Percentiles rank a stretch among this genome's conserved stretches.
Evolutionary conservation across 1,140 invertebrate genomes (phyloP).

Genomic region (Lordiphosa stackelbergi): DNA sequence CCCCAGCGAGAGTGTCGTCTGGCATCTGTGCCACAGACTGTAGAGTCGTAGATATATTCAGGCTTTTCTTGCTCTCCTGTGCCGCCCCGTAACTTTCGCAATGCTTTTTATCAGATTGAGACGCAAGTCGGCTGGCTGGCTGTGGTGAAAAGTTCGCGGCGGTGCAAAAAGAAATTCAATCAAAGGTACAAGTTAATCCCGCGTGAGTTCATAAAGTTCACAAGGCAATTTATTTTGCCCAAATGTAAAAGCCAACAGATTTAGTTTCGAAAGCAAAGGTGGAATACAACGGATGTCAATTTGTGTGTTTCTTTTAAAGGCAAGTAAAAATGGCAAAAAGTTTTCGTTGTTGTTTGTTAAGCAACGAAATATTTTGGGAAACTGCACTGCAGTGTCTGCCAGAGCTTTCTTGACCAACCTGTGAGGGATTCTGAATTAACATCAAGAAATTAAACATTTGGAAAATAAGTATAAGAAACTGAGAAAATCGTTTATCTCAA

Average conservation of each 20-base stretch:
- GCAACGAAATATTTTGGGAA: too few relatives aligned
- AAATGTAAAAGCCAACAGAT: constrained; percentile 39
- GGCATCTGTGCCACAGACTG: constrained; percentile 58
- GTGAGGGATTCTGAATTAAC: too few relatives aligned
- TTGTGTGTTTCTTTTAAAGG: constrained; percentile 15
- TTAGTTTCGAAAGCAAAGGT: constrained; percentile 19
- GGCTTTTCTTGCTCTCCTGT: constrained; percentile 18
- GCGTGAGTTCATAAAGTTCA: constrained; percentile 75
- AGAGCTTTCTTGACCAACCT: too few relatives aligned
- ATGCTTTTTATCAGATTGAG: constrained; percentile 63
- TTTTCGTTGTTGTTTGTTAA: too few relatives aligned
- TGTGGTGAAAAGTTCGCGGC: constrained; percentile 37
- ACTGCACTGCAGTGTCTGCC: too few relatives aligned
- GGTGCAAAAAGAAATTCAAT: constrained; percentile 66
- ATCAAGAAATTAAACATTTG: too few relatives aligned
- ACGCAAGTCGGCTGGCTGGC: constrained; percentile 19
- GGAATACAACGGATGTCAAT: constrained; percentile 34
- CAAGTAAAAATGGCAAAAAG: not conserved
- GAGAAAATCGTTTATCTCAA: too few relatives aligned
- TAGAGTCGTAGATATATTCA: constrained; percentile 24
- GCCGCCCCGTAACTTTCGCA: constrained; percentile 21
- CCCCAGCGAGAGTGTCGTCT: constrained; percentile 32
- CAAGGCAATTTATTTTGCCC: constrained; percentile 63
- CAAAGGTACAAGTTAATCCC: constrained; percentile 75
- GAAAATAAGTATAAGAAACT: too few relatives aligned